These are phyloP conservation scores for Eupithecia subfuscata DNA, from an alignment of 2,888 invertebrate genomes.

Conservation along the genomic window DNA sequence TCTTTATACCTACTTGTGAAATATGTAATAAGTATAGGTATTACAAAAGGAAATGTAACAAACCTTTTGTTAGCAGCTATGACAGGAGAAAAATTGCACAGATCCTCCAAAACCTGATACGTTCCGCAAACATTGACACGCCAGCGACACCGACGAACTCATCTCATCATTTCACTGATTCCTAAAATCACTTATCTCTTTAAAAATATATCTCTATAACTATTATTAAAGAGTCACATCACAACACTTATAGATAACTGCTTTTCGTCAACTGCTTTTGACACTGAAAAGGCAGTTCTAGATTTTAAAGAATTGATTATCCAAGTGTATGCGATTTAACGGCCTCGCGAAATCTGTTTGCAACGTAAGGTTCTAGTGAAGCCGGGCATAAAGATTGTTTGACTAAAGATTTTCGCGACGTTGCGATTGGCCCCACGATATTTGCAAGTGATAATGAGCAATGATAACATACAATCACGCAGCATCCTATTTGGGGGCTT, in stretches of 20 bases:
- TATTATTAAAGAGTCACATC: neutral
- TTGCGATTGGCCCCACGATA: constrained; percentile 53
- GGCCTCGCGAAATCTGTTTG: constrained; percentile 13
- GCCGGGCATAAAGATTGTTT: constrained; percentile 43
- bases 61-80: neutral
- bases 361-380: constrained; percentile 28
- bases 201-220: neutral
- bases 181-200: constrained; percentile 1
- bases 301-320: neutral
- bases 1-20: too few species aligned
- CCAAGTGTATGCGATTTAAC: neutral
- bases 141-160: neutral
- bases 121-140: neutral
- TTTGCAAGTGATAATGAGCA: constrained; percentile 64
- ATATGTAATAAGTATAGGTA: too few species aligned
- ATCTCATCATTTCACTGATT: neutral
- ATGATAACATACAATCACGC: constrained; percentile 57
- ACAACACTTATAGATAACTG: neutral
- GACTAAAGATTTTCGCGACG: constrained; percentile 51
- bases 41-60: neutral
- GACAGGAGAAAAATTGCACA: neutral
- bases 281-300: neutral
- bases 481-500: constrained; percentile 46
- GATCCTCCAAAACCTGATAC: neutral
- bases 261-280: neutral